Evolutionary conservation across 1,140 invertebrate genomes (phyloP).

Genomic region (Uloborus diversus): DNA sequence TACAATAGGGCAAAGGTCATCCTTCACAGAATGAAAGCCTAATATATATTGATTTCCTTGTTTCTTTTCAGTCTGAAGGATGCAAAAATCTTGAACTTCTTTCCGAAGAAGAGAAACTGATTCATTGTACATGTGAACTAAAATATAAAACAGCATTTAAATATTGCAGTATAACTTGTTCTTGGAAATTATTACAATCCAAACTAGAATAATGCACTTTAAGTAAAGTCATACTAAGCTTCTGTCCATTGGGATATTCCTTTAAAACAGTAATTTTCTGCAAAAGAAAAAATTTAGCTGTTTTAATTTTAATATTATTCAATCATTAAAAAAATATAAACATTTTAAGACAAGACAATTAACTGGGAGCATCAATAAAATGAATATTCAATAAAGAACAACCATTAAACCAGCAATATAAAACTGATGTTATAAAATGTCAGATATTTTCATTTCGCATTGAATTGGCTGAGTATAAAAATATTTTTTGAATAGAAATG

Average conservation of each 20-base stretch:
- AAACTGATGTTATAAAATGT: too few species aligned
- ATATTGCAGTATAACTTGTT: too few species aligned
- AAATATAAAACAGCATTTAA: too few species aligned
- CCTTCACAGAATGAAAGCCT: constrained; percentile 44
- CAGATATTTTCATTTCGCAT: too few species aligned
- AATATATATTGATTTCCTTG: constrained; percentile 34
- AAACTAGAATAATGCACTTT: too few species aligned
- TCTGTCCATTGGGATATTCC: constrained; percentile 44
- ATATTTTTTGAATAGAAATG: too few species aligned
- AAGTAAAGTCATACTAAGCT: constrained; percentile 53
- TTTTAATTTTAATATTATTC: neutral
- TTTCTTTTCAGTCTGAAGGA: constrained; percentile 47
- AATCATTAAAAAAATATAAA: neutral
- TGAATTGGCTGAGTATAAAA: too few species aligned
- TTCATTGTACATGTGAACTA: constrained; percentile 54
- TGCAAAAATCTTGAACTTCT: constrained; percentile 53
- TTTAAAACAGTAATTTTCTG: constrained; percentile 43
- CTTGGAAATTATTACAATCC: too few species aligned
- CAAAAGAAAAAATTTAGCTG: neutral
- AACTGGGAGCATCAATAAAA: neutral
- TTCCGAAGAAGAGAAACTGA: constrained; percentile 33
- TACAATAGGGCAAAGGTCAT: constrained; percentile 25
- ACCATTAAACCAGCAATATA: too few species aligned
- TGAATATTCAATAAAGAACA: too few species aligned
- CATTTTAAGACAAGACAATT: neutral